Evolutionary conservation across 92 coral and sea anemone genomes (phyloP).

Genomic region (Isaurus tuberculatus): DNA sequence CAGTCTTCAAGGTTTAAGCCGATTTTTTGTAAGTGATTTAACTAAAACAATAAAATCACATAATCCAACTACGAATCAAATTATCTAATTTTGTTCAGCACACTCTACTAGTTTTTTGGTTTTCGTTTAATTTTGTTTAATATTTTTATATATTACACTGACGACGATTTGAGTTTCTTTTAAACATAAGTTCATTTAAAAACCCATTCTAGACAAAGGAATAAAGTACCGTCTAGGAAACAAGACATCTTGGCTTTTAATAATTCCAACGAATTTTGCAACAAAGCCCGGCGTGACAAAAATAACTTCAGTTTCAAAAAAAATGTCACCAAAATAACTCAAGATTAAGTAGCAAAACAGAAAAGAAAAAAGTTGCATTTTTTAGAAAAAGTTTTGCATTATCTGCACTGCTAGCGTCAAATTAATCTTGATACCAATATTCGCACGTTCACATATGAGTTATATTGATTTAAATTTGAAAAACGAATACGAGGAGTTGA

Average conservation of each 20-base stretch:
- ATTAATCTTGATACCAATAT: not conserved
- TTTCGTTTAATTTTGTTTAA: not conserved
- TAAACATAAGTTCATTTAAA: not conserved
- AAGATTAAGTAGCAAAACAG: not conserved
- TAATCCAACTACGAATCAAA: not conserved
- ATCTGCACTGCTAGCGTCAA: not conserved
- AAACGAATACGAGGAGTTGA: not conserved
- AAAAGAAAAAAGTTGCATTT: not conserved
- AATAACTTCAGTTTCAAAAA: not conserved
- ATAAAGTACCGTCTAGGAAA: not conserved
- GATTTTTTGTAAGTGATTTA: not conserved
- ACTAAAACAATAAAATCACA: not conserved
- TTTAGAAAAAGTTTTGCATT: not conserved
- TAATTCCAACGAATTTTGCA: not conserved
- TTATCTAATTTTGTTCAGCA: not conserved
- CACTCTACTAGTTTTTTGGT: not conserved
- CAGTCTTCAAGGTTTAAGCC: not conserved
- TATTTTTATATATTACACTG: not conserved
- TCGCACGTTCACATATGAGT: not conserved
- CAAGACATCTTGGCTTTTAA: not conserved
- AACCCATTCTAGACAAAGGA: not conserved
- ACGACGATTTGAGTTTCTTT: not conserved
- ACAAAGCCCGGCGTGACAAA: not conserved
- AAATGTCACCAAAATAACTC: not conserved
- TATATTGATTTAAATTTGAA: not conserved